Conservation (phyloP, 2,888 invertebrate species). For the Drosophila borborema region DNA sequence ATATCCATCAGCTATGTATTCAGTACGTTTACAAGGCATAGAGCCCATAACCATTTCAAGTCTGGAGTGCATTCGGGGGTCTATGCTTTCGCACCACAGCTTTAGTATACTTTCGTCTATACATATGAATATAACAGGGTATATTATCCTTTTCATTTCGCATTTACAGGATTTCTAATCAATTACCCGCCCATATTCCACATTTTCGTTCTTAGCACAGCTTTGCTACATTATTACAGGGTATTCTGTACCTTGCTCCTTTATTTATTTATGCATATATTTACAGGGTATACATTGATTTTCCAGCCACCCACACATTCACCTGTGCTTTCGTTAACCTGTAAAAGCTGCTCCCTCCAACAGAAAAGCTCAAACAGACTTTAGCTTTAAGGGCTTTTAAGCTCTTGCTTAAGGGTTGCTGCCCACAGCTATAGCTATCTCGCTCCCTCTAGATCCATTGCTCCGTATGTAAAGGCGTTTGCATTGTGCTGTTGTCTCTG, state of each 20-base stretch:
- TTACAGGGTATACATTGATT: constrained; percentile 20
- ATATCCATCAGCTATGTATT: too few species aligned
- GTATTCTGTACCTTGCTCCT: background rate
- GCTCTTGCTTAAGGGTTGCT: constrained; percentile 34
- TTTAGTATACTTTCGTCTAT: background rate
- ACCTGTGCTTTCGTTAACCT: constrained; percentile 7
- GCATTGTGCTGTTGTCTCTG: constrained; percentile 41
- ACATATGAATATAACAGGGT: background rate
- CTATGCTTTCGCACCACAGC: too few species aligned
- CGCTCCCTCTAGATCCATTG: constrained; percentile 3
- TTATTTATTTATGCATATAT: background rate
- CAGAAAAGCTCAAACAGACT: background rate
- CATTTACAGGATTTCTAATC: background rate
- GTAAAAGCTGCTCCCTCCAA: background rate
- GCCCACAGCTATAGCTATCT: constrained; percentile 22
- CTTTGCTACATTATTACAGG: background rate
- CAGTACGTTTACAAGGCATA: too few species aligned
- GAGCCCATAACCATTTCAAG: background rate
- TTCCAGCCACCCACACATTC: background rate
- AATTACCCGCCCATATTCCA: too few species aligned
- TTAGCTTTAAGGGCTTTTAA: constrained; percentile 9
- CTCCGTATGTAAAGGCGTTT: constrained; percentile 1
- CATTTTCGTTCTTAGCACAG: too few species aligned
- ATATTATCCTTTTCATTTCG: background rate
- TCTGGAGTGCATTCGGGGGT: background rate